Conservation (phyloP, 53 echinoderm and acorn worm genomes). For the Luidia sarsii region DNA sequence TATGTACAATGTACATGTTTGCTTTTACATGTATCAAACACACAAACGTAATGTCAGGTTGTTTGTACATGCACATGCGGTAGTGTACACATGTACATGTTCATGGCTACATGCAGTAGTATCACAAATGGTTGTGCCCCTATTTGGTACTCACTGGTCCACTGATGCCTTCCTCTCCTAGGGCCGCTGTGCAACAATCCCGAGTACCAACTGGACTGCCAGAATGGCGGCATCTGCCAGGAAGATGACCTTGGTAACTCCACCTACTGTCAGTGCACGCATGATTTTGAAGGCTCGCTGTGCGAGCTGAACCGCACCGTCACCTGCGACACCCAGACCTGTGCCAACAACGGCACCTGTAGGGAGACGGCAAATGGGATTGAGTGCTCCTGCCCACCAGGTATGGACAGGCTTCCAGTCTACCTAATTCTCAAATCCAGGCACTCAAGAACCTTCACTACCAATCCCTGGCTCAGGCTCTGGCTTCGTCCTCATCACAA, state of each 20-base stretch:
- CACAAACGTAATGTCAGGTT: too few species aligned
- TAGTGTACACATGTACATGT: too few species aligned
- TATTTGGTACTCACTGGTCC: too few species aligned
- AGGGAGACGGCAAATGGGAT: slow-evolving; percentile 32
- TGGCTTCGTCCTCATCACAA: not conserved
- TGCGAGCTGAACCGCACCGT: slow-evolving; percentile 56
- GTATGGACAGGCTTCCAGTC: slow-evolving; percentile 18
- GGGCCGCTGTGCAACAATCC: slow-evolving; percentile 40
- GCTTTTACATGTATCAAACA: too few species aligned
- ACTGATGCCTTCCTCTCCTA: too few species aligned
- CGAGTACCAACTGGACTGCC: slow-evolving; percentile 42
- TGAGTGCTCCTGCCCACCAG: slow-evolving; percentile 56
- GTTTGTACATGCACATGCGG: too few species aligned
- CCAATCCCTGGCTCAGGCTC: too few species aligned
- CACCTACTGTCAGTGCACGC: slow-evolving; percentile 65
- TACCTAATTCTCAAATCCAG: not conserved
- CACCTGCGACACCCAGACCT: slow-evolving; percentile 47
- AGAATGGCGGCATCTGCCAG: slow-evolving; percentile 54
- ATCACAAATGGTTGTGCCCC: too few species aligned
- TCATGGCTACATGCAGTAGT: too few species aligned
- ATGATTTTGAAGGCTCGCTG: slow-evolving; percentile 53
- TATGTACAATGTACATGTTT: too few species aligned
- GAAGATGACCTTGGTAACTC: slow-evolving; percentile 67
- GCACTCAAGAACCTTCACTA: too few species aligned
- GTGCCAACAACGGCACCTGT: slow-evolving; percentile 56